Evolutionary conservation across 2,888 invertebrate genomes (phyloP), one percentile per base, ranked within the genome.

Genomic region (Brachylomia viminalis): DNA sequence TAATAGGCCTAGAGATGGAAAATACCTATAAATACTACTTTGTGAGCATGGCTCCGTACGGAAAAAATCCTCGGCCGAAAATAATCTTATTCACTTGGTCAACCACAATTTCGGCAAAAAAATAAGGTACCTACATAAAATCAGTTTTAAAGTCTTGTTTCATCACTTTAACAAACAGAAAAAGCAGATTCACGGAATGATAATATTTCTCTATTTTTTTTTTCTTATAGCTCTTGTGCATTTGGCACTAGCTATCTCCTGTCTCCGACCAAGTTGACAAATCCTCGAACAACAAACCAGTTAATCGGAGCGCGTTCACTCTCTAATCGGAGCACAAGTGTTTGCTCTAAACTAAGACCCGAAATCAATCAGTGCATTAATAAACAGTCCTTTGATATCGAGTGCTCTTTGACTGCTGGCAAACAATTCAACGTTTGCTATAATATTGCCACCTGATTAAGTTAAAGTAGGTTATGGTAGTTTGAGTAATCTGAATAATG

Each of bases 311-410:
- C 10, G 61, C 47, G 15, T 71, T 49, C 49, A 27, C 54, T 58
- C 69, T 74, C 82, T 74, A 69, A 84, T 81, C 84, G 84, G 47
- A 58, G 0, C 61, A n/a, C 65, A 56, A 73, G 47, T 77, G 78
- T 83, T 84, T 84, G 59, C 72, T 5, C 27, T 69, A 7, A 70
- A 72, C 74, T 77, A 27, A 67, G 75, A n/a, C 56, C 77, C 59
- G 49, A 78, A 75, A 78, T 75, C 75, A 68, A 83, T 78, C 69
- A 71, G 66, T 72, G 70, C 52, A 79, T 68, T 78, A 81, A 66
- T 84, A 78, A 81, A 71, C 82, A 78, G 38, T 7, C 58, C 74
- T 79, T 79, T 77, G 79, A 84, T 65, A 49, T 78, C 66, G 30
- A 86, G 78, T 70, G 61, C 73, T 71, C 74, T 85, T 69, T 79